These are phyloP conservation scores for Antennarius striatus DNA, from an alignment of 2,113 vertebrate species.

Conservation along the genomic window DNA sequence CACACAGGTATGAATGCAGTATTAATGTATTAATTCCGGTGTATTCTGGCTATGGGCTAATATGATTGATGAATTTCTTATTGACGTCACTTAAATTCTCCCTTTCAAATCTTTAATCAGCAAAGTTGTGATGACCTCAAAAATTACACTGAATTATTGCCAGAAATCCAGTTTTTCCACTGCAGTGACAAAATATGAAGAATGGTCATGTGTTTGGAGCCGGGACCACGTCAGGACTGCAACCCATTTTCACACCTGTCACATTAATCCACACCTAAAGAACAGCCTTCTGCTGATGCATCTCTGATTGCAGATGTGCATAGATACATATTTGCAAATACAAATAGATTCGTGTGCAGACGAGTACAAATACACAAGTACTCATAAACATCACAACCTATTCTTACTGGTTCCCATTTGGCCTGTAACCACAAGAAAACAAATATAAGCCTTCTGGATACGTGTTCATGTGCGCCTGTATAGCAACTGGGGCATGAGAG, in stretches of 20 bases:
- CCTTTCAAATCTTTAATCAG: neutral
- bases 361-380: constrained; percentile 22
- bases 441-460: constrained; percentile 70
- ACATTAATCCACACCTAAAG: constrained; percentile 8
- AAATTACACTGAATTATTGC: neutral
- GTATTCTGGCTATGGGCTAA: neutral
- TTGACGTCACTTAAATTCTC: neutral
- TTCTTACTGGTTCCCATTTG: constrained; percentile 68
- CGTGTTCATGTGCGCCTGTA: constrained; percentile 60
- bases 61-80: neutral
- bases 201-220: constrained; percentile 33
- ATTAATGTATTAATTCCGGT: neutral
- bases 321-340: neutral
- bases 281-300: constrained; percentile 6
- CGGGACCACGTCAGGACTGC: constrained; percentile 42
- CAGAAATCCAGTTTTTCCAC: neutral
- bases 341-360: neutral
- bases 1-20: too few relatives aligned
- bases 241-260: constrained; percentile 53
- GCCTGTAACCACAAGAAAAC: constrained; percentile 75
- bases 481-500: constrained; percentile 74
- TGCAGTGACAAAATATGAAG: constrained; percentile 19
- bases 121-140: neutral
- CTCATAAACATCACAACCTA: constrained; percentile 54
- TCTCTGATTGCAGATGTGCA: constrained; percentile 11